phyloP scores from a whole-genome alignment of 2,797 vertebrate genomes.

The Cephalopachus bancanus region DNA sequence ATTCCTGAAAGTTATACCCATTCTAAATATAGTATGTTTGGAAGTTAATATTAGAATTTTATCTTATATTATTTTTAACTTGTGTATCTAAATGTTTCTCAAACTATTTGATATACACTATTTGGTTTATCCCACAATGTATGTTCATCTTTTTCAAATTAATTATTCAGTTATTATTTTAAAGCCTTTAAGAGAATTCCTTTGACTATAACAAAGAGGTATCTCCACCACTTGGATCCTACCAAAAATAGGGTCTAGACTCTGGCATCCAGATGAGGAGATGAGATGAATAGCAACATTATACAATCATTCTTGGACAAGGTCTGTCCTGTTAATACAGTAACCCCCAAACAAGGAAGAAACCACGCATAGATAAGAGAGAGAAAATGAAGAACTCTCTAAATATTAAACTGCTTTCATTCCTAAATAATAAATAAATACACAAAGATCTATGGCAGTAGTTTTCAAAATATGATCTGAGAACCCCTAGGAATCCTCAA shows the following conservation, averaged over 20 bases:
- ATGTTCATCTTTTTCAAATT: background rate
- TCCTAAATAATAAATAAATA: constrained; percentile 33
- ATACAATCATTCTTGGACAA: constrained; percentile 5
- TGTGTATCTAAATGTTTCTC: background rate
- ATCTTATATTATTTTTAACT: background rate
- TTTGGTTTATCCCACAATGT: background rate
- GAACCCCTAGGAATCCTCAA: background rate
- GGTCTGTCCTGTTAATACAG: background rate
- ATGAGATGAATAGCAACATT: background rate
- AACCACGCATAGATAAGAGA: background rate
- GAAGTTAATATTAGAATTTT: background rate
- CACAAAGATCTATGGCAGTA: background rate
- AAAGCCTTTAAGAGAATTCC: background rate
- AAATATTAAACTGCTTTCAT: constrained; percentile 16
- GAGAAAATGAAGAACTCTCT: background rate
- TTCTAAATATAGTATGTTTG: background rate
- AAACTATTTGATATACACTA: background rate
- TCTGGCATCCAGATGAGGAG: background rate
- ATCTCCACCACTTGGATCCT: background rate
- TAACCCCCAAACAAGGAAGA: background rate
- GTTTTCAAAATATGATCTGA: constrained; percentile 36
- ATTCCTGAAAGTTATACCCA: background rate
- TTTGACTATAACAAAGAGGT: background rate
- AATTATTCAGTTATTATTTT: background rate
- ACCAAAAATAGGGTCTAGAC: background rate